Base-by-base conservation (phyloP, 2,797 vertebrate genomes). In the Oryzias dopingdopingensis region DNA sequence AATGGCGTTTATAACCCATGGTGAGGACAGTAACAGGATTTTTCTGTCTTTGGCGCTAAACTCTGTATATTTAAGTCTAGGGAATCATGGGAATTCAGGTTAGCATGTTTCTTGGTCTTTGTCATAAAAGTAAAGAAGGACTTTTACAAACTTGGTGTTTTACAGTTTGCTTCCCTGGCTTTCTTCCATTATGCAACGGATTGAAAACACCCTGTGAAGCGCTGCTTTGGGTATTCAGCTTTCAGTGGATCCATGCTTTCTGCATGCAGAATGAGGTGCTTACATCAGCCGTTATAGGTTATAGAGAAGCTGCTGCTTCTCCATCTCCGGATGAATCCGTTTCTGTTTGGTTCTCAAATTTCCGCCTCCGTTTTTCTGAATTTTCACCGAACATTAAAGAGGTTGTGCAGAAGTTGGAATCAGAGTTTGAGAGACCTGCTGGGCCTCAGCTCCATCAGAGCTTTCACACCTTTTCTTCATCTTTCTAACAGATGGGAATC, bases 281-380 rank as follows among this genome's bases (percentile, higher is more conserved):
- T 83, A 76, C 72, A 69, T 88, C 80, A 88, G 82, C 82, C 79
- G 42, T 71, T 77, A 68, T 55, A 67, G 73, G 42, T 71, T 77
- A 68, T 55, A 67, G 73, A 75, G 62, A 56, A 61, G 73, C 37
- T 65, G 72, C 70, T 87, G 72, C 77, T 77, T 57, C 2, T 56
- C 59, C 62, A 55, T 62, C 43, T 37, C 65, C 26, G 23, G 53
- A 70, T 55, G 59, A 64, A 65, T 62, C 44, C 8, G 60, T 42
- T 46, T n/a, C 52, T 0, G 18, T 50, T 56, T 55, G 56, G 32
- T 49, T 55, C 49, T 66, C 14, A 23, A 24, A 37, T 15, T 5
- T 37, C n/a, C n/a, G 4, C 15, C 42, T 7, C 42, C 7, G 4
- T 5, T 43, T 5, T 43, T 42, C n/a, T 43, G 16, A 42, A 42